Base-by-base conservation (phyloP, 1,140 invertebrate genomes). In the Apocrypta bakeri region DNA sequence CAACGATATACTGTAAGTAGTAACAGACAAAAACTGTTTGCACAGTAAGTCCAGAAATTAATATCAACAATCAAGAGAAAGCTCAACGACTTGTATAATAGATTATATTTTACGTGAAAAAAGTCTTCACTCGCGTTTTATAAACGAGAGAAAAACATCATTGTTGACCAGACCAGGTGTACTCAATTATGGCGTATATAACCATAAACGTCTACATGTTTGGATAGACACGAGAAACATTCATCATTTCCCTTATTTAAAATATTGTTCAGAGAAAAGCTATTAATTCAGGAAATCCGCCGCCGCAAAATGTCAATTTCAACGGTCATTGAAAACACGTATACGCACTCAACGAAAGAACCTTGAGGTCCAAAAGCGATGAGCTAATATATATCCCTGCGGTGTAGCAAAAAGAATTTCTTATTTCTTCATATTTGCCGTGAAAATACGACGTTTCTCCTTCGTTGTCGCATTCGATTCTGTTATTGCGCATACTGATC, bases 271-370 rank as follows among this genome's bases (percentile, higher is more conserved):
- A 48, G 8, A 68, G 71, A 66, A 80, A 27, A 8, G 14, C n/a
- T 64, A 75, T 75, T 75, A 68, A 81, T 81, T 74, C 79, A 17
- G 72, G 63, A 68, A 81, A 81, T 75, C 33, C 11, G 8, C 33
- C 21, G 21, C 56, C 79, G 72, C 79, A 33, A 21, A 29, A 27
- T 40, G n/a, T 9, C 79, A 29, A 73, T 80, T 72, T 37, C 21
- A 7, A 24, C n/a, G 61, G 40, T 66, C 25, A 66, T 77, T 77
- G 63, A 37, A 77, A 68, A 40, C 33, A 37, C 33, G 9, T 9
- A 37, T 9, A 68, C 4, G 11, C 7, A 25, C 31, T 33, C 14
- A 69, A 7, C 37, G 12, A 21, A 4, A 37, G 24, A 48, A 79
- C 77, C 77, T 79, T 79, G 77, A 9, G 6, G 66, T 0, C 31